Evolutionary conservation across 1,140 invertebrate species (phyloP).

Genomic region (Dermatophagoides farinae): DNA sequence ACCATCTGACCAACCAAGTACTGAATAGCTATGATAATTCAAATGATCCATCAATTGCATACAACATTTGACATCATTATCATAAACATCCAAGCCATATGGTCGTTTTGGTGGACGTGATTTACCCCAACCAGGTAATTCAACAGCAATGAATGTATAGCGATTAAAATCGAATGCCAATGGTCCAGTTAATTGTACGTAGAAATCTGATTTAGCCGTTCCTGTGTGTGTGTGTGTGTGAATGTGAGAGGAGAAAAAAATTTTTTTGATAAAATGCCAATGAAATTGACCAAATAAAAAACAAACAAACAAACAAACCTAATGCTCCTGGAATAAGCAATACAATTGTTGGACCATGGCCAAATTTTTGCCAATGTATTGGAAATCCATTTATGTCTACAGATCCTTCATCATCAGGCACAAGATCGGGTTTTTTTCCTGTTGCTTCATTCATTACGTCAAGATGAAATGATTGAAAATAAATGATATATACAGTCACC

Average conservation of each 20-base stretch:
- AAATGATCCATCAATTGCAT: constrained; percentile 10
- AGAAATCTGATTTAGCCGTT: constrained; percentile 6
- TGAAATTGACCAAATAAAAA: no score
- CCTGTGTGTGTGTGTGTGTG: not conserved
- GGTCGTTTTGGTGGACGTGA: constrained; percentile 12
- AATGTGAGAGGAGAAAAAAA: not conserved
- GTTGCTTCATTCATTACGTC: not conserved
- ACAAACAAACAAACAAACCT: constrained; percentile 1
- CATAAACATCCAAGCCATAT: constrained; percentile 8
- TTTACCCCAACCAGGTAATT: constrained; percentile 11
- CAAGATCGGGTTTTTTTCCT: not conserved
- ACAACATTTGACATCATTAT: constrained; percentile 5
- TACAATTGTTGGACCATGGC: constrained; percentile 3
- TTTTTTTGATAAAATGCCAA: no score
- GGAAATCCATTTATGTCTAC: constrained; percentile 10
- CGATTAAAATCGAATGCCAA: constrained; percentile 1
- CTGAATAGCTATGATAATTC: constrained; percentile 10
- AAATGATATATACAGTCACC: not conserved
- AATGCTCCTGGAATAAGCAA: constrained; percentile 13
- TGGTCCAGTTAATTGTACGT: not conserved
- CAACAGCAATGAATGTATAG: constrained; percentile 11
- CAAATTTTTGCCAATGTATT: constrained; percentile 9
- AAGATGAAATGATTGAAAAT: not conserved
- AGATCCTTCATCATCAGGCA: not conserved
- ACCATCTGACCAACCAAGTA: constrained; percentile 14